Evolutionary conservation across 2,797 vertebrate genomes (phyloP), one percentile per base, ranked within the genome.

Genomic region (Benthosema pterotum): DNA sequence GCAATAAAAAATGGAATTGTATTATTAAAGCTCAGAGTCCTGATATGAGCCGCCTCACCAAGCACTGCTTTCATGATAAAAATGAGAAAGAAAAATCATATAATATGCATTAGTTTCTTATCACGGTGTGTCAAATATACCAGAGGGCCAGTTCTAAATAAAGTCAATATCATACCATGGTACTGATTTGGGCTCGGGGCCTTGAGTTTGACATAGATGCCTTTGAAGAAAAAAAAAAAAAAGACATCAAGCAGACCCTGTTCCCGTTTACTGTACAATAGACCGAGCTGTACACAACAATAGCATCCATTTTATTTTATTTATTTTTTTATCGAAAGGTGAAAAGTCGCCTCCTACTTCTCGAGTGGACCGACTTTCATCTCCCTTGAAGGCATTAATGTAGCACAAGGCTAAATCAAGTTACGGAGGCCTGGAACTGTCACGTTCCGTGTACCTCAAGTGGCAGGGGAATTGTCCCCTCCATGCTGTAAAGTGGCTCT

Each of bases 371-470:
- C 51, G 28, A 51, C 42, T 19, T 49, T 46, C 4, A 42, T 66
- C 52, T 19, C 47, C 25, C 3, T 57, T 6, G 55, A 68, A 47
- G 58, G 42, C 46, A 54, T 48, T 60, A 54, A 65, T 47, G 45
- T 52, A 32, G 67, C 42, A 45, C 17, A 28, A 16, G 42, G 57
- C 63, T 71, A 69, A 74, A 78, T 76, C 75, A 68, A 69, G 65
- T 74, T 65, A 57, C 57, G 28, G 52, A 69, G 76, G 63, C 76
- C 79, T 72, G 62, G 45, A 75, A 77, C 69, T 63, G 78, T 77
- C 62, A 75, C 38, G 54, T 65, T 75, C 22, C 15, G 52, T 66
- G 12, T 15, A 18, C 65, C 54, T 80, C 70, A 80, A 62, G 67
- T n/a, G 46, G 3, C 32, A 13, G 43, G 19, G 43, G 43, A 47